These are phyloP conservation scores for Mormyrus lacerda DNA, from an alignment of 2,113 vertebrate species.

Conservation along the genomic window DNA sequence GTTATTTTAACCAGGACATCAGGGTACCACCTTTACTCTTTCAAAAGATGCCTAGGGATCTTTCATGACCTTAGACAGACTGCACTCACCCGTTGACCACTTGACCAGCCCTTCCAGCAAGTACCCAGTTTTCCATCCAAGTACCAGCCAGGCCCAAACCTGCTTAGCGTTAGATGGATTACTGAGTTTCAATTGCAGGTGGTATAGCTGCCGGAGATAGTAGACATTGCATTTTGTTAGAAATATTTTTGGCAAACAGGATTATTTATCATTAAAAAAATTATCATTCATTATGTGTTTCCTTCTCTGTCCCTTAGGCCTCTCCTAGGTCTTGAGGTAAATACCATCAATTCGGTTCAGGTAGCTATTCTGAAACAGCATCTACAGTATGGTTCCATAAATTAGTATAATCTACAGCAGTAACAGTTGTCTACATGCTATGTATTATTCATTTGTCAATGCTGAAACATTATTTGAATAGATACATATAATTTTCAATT, in stretches of 20 bases:
- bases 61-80: not conserved
- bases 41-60: too few relatives aligned
- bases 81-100: not conserved
- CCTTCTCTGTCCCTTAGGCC: not conserved
- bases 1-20: too few relatives aligned
- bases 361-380: not conserved
- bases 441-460: not conserved
- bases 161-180: not conserved
- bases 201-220: not conserved
- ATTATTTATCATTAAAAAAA: not conserved
- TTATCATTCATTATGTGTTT: not conserved
- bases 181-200: not conserved
- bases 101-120: not conserved
- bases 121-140: not conserved
- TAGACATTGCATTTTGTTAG: not conserved
- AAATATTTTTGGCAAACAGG: not conserved
- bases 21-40: too few relatives aligned
- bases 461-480: not conserved
- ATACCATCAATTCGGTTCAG: not conserved
- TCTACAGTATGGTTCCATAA: not conserved
- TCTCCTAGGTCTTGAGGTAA: not conserved
- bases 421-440: not conserved
- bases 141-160: not conserved
- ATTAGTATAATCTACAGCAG: not conserved
- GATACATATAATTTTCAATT: not conserved